Evolutionary conservation across 2,797 vertebrate species (phyloP).

Genomic region (Rhinella marina): DNA sequence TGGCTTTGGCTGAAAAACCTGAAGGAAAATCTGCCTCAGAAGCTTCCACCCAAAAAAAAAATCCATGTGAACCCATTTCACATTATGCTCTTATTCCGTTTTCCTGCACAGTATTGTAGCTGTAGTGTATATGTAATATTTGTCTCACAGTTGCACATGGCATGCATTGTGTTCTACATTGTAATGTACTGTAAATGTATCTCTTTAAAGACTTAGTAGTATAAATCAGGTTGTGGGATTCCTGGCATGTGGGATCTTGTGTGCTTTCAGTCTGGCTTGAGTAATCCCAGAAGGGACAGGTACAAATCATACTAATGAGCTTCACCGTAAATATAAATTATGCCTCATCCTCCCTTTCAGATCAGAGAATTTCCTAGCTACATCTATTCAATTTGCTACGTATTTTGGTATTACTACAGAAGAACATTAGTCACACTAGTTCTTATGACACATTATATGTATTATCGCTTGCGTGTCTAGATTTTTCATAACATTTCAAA

Average conservation of each 20-base stretch:
- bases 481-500: not conserved
- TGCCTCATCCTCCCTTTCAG: conserved; percentile 40
- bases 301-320: conserved; percentile 63
- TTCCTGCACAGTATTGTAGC: too few relatives aligned
- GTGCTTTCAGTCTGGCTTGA: conserved; percentile 55
- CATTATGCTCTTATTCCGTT: too few relatives aligned
- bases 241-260: conserved; percentile 60
- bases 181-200: conserved; percentile 37
- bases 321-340: conserved; percentile 55
- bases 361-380: conserved; percentile 36
- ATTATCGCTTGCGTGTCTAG: not conserved
- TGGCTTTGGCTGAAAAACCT: too few relatives aligned
- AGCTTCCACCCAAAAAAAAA: too few relatives aligned
- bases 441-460: not conserved
- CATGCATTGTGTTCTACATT: conserved; percentile 13
- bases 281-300: conserved; percentile 61
- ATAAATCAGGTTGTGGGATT: conserved; percentile 57
- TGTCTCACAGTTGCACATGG: conserved; percentile 23
- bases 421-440: not conserved
- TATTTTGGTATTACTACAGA: conserved; percentile 14
- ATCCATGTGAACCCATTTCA: too few relatives aligned
- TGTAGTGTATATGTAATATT: too few relatives aligned
- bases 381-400: conserved; percentile 35
- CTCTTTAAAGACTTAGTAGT: conserved; percentile 13
- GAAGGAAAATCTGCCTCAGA: too few relatives aligned